phyloP scores from a whole-genome alignment of 2,888 invertebrate genomes.

The Hoplodrina blanda region DNA sequence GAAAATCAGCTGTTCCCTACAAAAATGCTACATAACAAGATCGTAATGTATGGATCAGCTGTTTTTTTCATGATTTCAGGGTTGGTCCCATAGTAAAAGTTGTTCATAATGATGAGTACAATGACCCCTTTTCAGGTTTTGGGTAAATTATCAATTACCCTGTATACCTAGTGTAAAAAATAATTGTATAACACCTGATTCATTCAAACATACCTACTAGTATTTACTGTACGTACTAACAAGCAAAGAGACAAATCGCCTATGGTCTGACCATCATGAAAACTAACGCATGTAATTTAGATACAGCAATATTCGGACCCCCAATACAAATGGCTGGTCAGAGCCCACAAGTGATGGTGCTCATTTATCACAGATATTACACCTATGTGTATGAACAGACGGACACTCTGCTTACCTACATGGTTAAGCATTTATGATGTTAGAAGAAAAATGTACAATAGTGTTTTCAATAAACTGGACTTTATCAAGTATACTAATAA shows the following conservation, averaged over 20 bases:
- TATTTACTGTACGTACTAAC: not conserved
- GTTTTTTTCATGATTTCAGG: too few species aligned
- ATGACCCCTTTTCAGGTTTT: too few species aligned
- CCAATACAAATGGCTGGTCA: constrained; percentile 53
- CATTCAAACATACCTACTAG: not conserved
- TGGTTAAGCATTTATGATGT: constrained; percentile 14
- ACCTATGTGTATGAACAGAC: constrained; percentile 36
- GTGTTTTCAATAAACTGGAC: too few species aligned
- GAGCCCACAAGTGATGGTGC: constrained; percentile 46
- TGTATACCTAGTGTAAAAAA: too few species aligned
- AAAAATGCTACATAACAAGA: too few species aligned
- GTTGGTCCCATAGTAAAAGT: too few species aligned
- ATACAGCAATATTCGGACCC: constrained; percentile 53
- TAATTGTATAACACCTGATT: too few species aligned
- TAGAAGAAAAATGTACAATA: constrained; percentile 19
- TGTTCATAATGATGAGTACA: too few species aligned
- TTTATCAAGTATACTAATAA: too few species aligned
- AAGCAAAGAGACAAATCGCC: constrained; percentile 30
- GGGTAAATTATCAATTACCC: too few species aligned
- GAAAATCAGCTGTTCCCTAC: too few species aligned
- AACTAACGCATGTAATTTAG: constrained; percentile 59
- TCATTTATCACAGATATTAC: constrained; percentile 56
- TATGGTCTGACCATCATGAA: constrained; percentile 24
- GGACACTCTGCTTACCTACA: not conserved
- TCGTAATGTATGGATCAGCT: too few species aligned